Evolutionary conservation across 2,797 vertebrate genomes (phyloP).

Genomic region (Catharus ustulatus): DNA sequence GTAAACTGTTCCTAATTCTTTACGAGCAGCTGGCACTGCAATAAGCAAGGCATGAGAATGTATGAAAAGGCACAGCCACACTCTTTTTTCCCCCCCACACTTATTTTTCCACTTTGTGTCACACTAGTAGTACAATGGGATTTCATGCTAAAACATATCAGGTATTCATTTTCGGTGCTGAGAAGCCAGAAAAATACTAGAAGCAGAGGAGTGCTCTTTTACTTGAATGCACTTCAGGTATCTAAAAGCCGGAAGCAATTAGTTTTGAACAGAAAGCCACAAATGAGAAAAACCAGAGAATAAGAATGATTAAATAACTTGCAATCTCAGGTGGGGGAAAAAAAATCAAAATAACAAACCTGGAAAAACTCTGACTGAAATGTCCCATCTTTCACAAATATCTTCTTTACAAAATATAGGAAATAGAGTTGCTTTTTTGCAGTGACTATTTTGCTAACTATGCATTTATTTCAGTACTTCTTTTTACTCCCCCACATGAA

Average conservation of each 20-base stretch:
- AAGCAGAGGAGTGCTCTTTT: background rate
- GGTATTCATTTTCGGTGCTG: background rate
- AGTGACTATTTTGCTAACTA: background rate
- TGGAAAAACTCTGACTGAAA: background rate
- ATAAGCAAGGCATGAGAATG: background rate
- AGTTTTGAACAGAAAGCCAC: background rate
- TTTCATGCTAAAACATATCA: background rate
- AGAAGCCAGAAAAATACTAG: background rate
- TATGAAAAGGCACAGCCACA: background rate
- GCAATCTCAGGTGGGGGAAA: background rate
- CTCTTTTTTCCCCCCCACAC: fast-evolving
- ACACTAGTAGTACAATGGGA: background rate
- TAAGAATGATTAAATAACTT: background rate
- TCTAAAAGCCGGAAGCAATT: background rate
- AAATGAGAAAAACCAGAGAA: background rate
- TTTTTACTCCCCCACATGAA: background rate
- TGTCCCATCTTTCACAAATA: background rate
- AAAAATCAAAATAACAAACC: background rate
- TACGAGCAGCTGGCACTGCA: background rate
- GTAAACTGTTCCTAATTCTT: background rate
- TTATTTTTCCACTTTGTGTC: background rate
- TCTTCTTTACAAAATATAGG: background rate
- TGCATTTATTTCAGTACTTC: background rate
- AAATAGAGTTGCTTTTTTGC: background rate
- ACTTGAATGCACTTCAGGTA: background rate